Evolutionary conservation across 2,797 vertebrate genomes (phyloP), one percentile per base, ranked within the genome.

Genomic region (Crenuchus spilurus): DNA sequence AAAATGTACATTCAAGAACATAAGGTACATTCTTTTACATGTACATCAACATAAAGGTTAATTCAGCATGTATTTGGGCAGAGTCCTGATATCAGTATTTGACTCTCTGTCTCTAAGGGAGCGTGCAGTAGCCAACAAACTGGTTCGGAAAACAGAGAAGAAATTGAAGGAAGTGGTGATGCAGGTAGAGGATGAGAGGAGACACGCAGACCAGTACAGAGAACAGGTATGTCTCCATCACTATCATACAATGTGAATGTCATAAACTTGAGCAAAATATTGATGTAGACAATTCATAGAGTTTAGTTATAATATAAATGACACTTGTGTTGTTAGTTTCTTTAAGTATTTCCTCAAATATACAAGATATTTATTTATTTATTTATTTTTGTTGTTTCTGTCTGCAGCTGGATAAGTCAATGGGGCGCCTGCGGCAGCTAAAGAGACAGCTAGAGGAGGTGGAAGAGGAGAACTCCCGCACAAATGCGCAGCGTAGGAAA

Each of bases 381-480:
- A 1, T 39, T 9, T 26, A 1, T 39, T 31, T 61, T 14, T 4
- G 4, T 44, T 33, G 42, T 39, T 4, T 61, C 18, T 60, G 11
- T 4, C 58, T 28, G 0, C 82, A 97, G 96, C 80, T 96, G 91
- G 95, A 97, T 82, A 97, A 97, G 64, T 93, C 94, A 0, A 94
- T 94, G 91, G 90, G 91, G 0, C 92, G 96, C 0, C 85, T 96
- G 87, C 94, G 94, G 79, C 95, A 97, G 91, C 89, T 97, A 82
- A 97, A 97, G 88, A 84, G 95, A 76, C 95, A 97, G 85, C 88
- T 97, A 84, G 95, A 96, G 80, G 96, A 97, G 87, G 94, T 95
- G 0, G 96, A 97, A 82, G 96, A 97, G 81, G 96, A 97, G 77
- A 94, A 93, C 2, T 96, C 96, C 0, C 92, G 95, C 82, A 93